Conservation (phyloP, 2,113 vertebrate genomes). For the Dromaius novaehollandiae region DNA sequence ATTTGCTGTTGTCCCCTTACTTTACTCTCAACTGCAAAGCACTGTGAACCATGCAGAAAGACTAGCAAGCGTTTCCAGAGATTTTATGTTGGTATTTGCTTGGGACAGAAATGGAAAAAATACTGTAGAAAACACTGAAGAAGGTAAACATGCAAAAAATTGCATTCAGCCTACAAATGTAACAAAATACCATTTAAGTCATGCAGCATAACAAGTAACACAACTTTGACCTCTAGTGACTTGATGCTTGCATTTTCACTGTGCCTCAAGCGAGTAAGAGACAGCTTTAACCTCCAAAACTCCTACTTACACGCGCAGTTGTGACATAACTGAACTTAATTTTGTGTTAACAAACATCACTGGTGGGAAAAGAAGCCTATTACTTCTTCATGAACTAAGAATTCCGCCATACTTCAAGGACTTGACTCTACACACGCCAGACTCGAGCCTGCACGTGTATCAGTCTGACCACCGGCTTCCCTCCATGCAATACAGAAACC, state of each 20-base stretch:
- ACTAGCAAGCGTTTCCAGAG: neutral
- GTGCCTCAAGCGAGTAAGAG: neutral
- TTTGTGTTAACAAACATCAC: neutral
- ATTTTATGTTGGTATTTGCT: neutral
- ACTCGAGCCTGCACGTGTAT: neutral
- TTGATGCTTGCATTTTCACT: neutral
- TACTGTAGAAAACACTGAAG: neutral
- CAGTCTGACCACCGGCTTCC: neutral
- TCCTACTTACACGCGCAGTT: neutral
- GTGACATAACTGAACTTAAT: neutral
- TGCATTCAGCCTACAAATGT: neutral
- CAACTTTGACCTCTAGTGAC: neutral
- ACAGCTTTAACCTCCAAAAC: neutral
- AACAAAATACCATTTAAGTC: neutral
- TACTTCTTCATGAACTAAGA: neutral
- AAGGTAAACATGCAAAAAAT: neutral
- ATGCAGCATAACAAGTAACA: neutral
- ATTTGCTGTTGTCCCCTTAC: neutral
- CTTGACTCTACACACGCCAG: neutral
- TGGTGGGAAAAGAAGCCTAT: neutral
- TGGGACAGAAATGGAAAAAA: neutral
- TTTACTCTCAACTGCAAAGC: neutral
- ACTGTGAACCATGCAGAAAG: neutral
- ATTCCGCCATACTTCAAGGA: neutral
- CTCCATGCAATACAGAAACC: too few relatives aligned